Evolutionary conservation across 2,797 vertebrate species (phyloP).

Genomic region (Pygocentrus nattereri): DNA sequence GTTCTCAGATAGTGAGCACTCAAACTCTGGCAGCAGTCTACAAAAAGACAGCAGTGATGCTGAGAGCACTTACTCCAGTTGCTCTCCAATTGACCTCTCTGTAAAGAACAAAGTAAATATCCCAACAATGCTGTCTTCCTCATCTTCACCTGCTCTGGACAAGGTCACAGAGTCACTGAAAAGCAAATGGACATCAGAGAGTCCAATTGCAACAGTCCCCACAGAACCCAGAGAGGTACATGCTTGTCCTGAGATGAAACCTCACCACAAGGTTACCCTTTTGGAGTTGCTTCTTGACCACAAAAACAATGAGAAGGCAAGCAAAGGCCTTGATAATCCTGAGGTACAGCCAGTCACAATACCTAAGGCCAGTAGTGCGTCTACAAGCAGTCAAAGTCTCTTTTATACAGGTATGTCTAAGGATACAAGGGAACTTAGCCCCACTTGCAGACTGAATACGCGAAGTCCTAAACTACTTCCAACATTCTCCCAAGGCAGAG

Average conservation of each 20-base stretch:
- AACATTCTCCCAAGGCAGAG: slow-evolving; percentile 69
- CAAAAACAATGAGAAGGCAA: slow-evolving; percentile 87
- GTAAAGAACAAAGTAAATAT: slow-evolving; percentile 82
- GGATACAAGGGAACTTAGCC: slow-evolving; percentile 75
- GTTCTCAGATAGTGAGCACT: slow-evolving; percentile 90
- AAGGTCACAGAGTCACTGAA: slow-evolving; percentile 92
- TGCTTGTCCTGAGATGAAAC: slow-evolving; percentile 85
- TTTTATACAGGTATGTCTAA: slow-evolving; percentile 68
- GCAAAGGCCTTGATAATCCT: slow-evolving; percentile 80
- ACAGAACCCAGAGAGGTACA: slow-evolving; percentile 85
- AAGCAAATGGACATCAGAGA: slow-evolving; percentile 93
- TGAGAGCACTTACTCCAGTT: slow-evolving; percentile 94
- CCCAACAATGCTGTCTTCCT: slow-evolving; percentile 65
- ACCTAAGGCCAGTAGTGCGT: slow-evolving; percentile 70
- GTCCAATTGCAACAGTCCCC: slow-evolving; percentile 76
- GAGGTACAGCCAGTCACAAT: slow-evolving; percentile 82
- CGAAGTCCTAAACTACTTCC: slow-evolving; percentile 67
- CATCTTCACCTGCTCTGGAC: slow-evolving; percentile 82
- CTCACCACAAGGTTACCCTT: slow-evolving; percentile 95
- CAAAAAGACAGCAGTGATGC: slow-evolving; percentile 95
- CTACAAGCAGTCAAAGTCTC: slow-evolving; percentile 68
- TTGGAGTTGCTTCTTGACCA: slow-evolving; percentile 97
- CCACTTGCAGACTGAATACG: slow-evolving; percentile 65
- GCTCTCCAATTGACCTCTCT: slow-evolving; percentile 96
- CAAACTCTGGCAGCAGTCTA: slow-evolving; percentile 90